These are phyloP conservation scores for Periphyllus acericola DNA, from an alignment of 2,888 invertebrate species.

Conservation along the genomic window DNA sequence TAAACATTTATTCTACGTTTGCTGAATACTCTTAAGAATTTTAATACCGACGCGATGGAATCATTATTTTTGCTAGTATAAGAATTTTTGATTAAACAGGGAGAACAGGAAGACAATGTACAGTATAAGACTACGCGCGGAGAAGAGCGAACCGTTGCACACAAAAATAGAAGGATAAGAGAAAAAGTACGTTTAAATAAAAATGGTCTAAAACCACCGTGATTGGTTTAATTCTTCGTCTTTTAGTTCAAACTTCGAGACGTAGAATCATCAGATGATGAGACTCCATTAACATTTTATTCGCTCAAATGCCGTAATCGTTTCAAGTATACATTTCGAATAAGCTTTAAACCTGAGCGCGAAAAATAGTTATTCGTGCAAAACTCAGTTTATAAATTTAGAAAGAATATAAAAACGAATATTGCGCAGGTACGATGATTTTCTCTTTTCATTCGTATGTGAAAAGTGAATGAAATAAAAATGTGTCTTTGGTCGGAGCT, in stretches of 20 bases:
- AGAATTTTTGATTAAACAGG: neutral
- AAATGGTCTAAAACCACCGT: neutral
- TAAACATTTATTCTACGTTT: neutral
- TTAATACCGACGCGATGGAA: neutral
- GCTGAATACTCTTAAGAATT: neutral
- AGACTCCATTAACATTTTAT: too few relatives aligned
- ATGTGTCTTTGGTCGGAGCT: neutral
- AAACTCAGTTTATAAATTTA: too few relatives aligned
- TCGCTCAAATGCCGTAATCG: neutral
- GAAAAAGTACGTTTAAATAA: neutral
- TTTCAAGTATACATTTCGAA: neutral
- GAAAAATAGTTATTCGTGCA: neutral
- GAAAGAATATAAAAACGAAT: neutral
- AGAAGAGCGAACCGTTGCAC: neutral
- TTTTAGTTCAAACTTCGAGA: neutral
- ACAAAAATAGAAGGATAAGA: neutral
- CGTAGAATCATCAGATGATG: neutral
- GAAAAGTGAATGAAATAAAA: neutral
- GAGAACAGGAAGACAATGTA: neutral
- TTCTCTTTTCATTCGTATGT: neutral
- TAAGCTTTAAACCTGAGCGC: neutral
- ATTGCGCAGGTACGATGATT: neutral
- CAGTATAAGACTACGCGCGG: neutral
- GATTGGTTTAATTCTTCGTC: neutral
- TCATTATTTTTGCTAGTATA: neutral